Percentiles rank a stretch among this genome's conserved stretches.
Evolutionary conservation across 2,888 invertebrate genomes (phyloP).

Genomic region (Tachina grossa): DNA sequence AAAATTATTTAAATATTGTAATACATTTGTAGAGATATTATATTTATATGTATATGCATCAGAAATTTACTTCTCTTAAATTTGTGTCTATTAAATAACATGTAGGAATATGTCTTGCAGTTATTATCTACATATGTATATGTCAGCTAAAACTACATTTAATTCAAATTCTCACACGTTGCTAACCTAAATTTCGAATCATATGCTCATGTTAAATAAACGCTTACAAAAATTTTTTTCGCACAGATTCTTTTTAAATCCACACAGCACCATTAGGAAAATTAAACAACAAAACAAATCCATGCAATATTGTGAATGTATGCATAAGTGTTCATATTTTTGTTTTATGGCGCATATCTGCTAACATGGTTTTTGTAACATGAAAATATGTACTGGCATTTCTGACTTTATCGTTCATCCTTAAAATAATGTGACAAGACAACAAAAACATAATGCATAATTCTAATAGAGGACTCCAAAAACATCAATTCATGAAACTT

Average conservation of each 20-base stretch:
- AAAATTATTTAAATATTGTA: no score
- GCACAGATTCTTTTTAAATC: conserved; percentile 9
- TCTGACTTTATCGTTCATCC: neutral
- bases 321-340: conserved; percentile 6
- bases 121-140: conserved; percentile 2
- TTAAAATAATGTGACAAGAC: conserved; percentile 1
- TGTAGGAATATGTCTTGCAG: no score
- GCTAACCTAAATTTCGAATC: conserved; percentile 64
- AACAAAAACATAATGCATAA: conserved; percentile 26
- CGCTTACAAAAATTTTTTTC: conserved; percentile 17
- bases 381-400: conserved; percentile 3
- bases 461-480: conserved; percentile 11
- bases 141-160: conserved; percentile 5
- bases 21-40: no score
- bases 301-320: conserved; percentile 43
- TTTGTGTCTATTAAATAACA: no score
- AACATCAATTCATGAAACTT: conserved; percentile 1
- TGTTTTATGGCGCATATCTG: conserved; percentile 33
- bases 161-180: conserved; percentile 40
- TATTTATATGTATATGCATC: no score
- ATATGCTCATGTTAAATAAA: conserved; percentile 23
- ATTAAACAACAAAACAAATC: conserved; percentile 44
- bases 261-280: conserved; percentile 3
- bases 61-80: no score
- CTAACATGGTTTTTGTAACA: conserved; percentile 28